Conservation (phyloP, 2,797 vertebrate species). For the Lacerta agilis region DNA sequence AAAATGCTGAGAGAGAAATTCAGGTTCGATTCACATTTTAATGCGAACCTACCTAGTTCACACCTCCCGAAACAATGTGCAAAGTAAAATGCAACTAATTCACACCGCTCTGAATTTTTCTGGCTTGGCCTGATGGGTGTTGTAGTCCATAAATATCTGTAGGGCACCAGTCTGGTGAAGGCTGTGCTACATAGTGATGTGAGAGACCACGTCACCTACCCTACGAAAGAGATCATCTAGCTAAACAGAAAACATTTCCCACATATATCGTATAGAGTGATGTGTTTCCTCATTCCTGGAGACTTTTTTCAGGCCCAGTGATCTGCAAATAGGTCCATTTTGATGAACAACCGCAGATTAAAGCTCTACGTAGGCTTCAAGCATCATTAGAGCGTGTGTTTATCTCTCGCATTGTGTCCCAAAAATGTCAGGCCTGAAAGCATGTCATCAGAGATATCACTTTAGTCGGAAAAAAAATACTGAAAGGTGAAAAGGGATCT, state of each 20-base stretch:
- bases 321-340: neutral
- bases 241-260: neutral
- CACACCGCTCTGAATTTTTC: neutral
- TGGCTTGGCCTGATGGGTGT: neutral
- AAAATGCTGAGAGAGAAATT: too few relatives aligned
- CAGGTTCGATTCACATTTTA: too few relatives aligned
- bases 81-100: too few relatives aligned
- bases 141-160: neutral
- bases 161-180: neutral
- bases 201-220: neutral
- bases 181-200: neutral
- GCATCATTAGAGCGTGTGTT: neutral
- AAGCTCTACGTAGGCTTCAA: neutral
- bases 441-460: neutral
- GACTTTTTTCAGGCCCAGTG: neutral
- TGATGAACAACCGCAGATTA: conserved; percentile 1
- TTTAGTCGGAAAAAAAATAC: neutral
- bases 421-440: conserved; percentile 11
- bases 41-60: too few relatives aligned
- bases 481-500: conserved; percentile 9
- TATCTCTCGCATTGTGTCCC: neutral
- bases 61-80: too few relatives aligned
- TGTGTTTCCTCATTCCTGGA: conserved; percentile 1
- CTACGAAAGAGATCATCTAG: neutral
- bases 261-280: neutral